Percentiles rank a stretch among this genome's conserved stretches.
phyloP scores from a whole-genome alignment of 1,140 invertebrate genomes.

The Rhopalosiphum padi region DNA sequence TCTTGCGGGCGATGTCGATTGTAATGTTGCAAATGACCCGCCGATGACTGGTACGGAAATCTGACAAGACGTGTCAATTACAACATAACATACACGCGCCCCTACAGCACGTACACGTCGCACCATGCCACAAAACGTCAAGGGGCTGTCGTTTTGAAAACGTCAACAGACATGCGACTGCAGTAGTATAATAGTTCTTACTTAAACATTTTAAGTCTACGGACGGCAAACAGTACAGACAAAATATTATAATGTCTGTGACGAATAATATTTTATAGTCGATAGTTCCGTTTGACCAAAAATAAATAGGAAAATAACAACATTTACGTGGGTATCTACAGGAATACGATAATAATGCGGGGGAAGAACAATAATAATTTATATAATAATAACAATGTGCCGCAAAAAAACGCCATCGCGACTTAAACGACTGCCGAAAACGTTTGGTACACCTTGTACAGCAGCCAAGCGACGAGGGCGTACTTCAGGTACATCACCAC shows the following conservation, averaged over 20 bases:
- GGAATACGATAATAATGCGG: background rate
- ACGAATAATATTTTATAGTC: background rate
- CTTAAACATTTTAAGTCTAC: background rate
- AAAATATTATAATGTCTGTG: background rate
- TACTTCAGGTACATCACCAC: slow-evolving; percentile 65
- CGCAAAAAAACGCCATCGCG: background rate
- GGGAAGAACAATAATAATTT: background rate
- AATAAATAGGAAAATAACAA: slow-evolving; percentile 7
- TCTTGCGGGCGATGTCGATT: background rate
- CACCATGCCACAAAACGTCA: background rate
- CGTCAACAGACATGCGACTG: background rate
- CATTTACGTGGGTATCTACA: background rate
- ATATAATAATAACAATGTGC: background rate
- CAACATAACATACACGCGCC: background rate
- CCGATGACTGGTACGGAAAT: background rate
- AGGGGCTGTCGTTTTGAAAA: background rate
- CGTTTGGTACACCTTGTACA: slow-evolving; percentile 39
- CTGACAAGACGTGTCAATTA: background rate
- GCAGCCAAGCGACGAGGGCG: slow-evolving; percentile 58
- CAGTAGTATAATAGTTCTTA: background rate
- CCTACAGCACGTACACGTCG: background rate
- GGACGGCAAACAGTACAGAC: background rate
- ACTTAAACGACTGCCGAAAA: background rate
- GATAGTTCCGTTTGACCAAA: background rate
- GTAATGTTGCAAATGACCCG: background rate